Conservation (phyloP, 2,888 invertebrate species). For the Ennomos fuscantarius region DNA sequence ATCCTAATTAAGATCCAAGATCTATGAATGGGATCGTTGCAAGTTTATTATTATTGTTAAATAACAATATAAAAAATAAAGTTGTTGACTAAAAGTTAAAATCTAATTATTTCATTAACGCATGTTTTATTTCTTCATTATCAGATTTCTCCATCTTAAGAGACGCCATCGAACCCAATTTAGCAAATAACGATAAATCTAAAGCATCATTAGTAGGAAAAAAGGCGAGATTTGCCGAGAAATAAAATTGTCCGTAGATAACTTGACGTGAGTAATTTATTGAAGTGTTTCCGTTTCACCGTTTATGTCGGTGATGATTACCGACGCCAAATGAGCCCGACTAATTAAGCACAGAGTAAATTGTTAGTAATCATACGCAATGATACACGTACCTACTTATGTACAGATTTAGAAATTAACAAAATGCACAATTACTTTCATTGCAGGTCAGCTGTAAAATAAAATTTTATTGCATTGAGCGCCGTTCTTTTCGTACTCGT, state of each 20-base stretch:
- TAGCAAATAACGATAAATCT: constrained; percentile 59
- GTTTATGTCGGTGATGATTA: constrained; percentile 27
- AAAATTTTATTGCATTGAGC: too few species aligned
- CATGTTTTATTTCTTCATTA: not conserved
- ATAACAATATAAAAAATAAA: too few species aligned
- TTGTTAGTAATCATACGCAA: too few species aligned
- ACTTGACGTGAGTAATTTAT: constrained; percentile 48
- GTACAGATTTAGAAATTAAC: not conserved
- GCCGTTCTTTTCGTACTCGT: too few species aligned
- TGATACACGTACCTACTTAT: too few species aligned
- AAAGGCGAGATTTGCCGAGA: constrained; percentile 44
- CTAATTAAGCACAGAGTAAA: constrained; percentile 6
- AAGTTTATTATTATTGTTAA: not conserved
- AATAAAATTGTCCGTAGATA: constrained; percentile 60
- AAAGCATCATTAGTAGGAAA: constrained; percentile 59
- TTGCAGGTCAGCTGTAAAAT: too few species aligned
- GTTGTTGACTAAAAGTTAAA: too few species aligned
- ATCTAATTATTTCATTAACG: too few species aligned
- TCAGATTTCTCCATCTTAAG: constrained; percentile 14
- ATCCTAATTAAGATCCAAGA: too few species aligned
- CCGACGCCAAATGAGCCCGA: constrained; percentile 7
- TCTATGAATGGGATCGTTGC: too few species aligned
- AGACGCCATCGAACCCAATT: constrained; percentile 33
- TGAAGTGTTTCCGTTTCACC: constrained; percentile 35
- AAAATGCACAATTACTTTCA: too few species aligned